These are phyloP conservation scores for Prionchulus punctatus DNA, from an alignment of 2,888 invertebrate species.

Conservation along the genomic window DNA sequence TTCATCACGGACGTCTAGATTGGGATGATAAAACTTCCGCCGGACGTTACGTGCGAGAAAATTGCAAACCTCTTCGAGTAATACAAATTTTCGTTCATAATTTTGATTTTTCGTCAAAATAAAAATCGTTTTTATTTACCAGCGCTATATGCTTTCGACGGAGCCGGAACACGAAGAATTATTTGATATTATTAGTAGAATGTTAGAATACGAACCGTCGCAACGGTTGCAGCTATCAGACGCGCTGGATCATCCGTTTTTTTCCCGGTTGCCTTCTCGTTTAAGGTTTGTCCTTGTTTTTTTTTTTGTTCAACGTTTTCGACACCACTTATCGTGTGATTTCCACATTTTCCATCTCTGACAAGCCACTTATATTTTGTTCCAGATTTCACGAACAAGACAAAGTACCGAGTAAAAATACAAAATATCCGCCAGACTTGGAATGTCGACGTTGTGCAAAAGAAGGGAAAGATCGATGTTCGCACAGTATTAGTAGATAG, in stretches of 20 bases:
- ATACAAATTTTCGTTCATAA: no score
- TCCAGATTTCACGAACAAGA: no score
- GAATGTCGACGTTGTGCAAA: no score
- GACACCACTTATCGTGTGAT: no score
- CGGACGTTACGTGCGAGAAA: slow-evolving; percentile 90
- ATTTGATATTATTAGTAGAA: slow-evolving; percentile 80
- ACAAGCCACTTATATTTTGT: no score
- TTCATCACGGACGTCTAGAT: slow-evolving; percentile 87
- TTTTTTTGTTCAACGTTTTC: no score
- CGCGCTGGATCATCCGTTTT: slow-evolving; percentile 79
- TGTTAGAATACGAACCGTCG: slow-evolving; percentile 91
- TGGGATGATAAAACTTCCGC: slow-evolving; percentile 95
- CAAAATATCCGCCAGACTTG: no score
- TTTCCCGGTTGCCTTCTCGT: slow-evolving; percentile 37
- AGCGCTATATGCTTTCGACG: slow-evolving; percentile 74
- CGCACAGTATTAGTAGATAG: no score
- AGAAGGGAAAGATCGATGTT: no score
- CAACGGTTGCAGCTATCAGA: slow-evolving; percentile 71
- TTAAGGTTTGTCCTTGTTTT: no score
- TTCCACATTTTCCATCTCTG: no score
- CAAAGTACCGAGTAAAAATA: no score
- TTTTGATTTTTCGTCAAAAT: slow-evolving; percentile 4
- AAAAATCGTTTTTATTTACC: slow-evolving; percentile 36
- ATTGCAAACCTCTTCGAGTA: slow-evolving; percentile 85
- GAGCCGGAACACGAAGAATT: slow-evolving; percentile 77